Base-by-base conservation (phyloP, 2,113 vertebrate species). In the Mionectes macconnelli region DNA sequence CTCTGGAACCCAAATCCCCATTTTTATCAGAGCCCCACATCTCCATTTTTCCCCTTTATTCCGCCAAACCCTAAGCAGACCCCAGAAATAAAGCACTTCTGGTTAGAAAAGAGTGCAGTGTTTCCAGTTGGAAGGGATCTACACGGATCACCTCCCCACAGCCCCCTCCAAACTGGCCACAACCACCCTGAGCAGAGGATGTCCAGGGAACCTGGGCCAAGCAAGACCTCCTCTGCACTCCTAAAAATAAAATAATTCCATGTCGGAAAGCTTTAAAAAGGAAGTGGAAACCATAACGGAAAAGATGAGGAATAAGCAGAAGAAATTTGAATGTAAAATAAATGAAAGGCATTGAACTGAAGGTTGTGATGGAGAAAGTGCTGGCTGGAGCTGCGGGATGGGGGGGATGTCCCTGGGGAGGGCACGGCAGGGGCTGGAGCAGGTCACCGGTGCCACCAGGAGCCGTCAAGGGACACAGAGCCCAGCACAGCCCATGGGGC, bases 401-500 rank as follows among this genome's bases (percentile, higher is more conserved):
- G 5, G 44, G 21, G 30, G 4, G 37, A 50, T 60, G 57, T 44
- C 33, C 63, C 8, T 0, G 1, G 15, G 33, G 45, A 74, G 28
- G 39, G 19, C 74, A 73, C 1, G 0, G 59, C 6, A 0, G 6
- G 52, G 49, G 35, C 33, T 55, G 80, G 21, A 16, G 44, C 7
- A 7, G 75, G 84, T 67, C 91, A 35, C 55, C 15, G 0, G 21
- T 27, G 69, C 35, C 93, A 47, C 91, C 84, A 8, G 73, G 37
- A 39, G 37, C 40, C 39, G 0, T 0, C 2, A 20, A 19, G 1
- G 68, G 49, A 60, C 5, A 3, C 69, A 24, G 62, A 57, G 69
- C 74, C 7, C 2, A 0, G 81, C 62, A 28, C 56, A 4, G 66
- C 81, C 72, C 7, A 0, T 0, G 13, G 84, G 27, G 37, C 40